Evolutionary conservation across 2,797 vertebrate species (phyloP).

Genomic region (Tiaroga cobitis): DNA sequence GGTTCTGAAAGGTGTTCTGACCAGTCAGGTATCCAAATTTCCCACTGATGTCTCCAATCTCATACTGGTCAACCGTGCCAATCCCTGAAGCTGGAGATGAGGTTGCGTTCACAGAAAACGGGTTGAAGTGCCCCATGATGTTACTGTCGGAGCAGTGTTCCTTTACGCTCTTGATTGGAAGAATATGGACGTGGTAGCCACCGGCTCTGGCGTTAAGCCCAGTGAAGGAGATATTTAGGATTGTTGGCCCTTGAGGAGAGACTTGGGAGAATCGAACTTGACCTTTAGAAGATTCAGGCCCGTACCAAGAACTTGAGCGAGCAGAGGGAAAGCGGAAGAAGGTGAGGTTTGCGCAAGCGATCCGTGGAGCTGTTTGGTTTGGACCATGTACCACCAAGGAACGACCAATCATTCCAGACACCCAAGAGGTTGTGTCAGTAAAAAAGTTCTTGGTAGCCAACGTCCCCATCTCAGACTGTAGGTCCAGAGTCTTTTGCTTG

Average conservation of each 20-base stretch:
- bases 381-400: slow-evolving; percentile 80
- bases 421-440: slow-evolving; percentile 79
- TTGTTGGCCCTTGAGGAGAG: slow-evolving; percentile 73
- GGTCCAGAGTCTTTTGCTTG: slow-evolving; percentile 71
- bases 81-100: slow-evolving; percentile 68
- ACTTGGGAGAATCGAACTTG: slow-evolving; percentile 70
- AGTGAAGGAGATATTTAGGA: slow-evolving; percentile 69
- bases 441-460: slow-evolving; percentile 75
- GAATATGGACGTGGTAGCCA: slow-evolving; percentile 79
- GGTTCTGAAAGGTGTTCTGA: slow-evolving; percentile 49
- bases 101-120: slow-evolving; percentile 67
- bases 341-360: slow-evolving; percentile 84
- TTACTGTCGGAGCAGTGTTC: slow-evolving; percentile 75
- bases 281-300: slow-evolving; percentile 64
- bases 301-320: slow-evolving; percentile 69
- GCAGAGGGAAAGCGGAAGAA: slow-evolving; percentile 63
- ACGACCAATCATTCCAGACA: slow-evolving; percentile 69
- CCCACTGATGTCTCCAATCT: slow-evolving; percentile 84
- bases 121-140: slow-evolving; percentile 81
- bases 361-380: slow-evolving; percentile 59
- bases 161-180: slow-evolving; percentile 68
- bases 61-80: slow-evolving; percentile 82
- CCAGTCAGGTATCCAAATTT: slow-evolving; percentile 75
- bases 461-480: slow-evolving; percentile 53
- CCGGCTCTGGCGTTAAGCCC: slow-evolving; percentile 67